These are phyloP conservation scores for Polypterus bichir DNA, from an alignment of 2,113 vertebrate species.

Conservation along the genomic window DNA sequence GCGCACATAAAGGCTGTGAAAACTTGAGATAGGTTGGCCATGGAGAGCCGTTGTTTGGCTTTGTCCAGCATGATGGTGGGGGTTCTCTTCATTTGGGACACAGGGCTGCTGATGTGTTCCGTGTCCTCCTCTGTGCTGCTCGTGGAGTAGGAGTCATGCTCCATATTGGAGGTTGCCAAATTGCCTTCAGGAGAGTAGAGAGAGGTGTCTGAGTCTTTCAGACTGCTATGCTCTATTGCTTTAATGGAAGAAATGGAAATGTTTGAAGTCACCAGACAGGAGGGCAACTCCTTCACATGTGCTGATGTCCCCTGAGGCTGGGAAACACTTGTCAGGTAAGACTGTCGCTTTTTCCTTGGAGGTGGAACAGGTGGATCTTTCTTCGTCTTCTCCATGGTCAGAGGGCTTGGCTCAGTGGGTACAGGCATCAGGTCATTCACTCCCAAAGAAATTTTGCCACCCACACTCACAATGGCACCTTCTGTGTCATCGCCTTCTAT, in stretches of 20 bases:
- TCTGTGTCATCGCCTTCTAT: too few species aligned
- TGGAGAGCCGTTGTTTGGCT: conserved; percentile 72
- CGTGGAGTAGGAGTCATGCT: conserved; percentile 76
- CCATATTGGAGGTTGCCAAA: conserved; percentile 19
- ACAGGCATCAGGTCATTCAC: too few species aligned
- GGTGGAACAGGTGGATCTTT: conserved; percentile 51
- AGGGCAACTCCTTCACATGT: too few species aligned
- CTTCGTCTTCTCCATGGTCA: conserved; percentile 19
- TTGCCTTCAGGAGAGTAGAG: conserved; percentile 53
- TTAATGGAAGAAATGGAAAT: not conserved
- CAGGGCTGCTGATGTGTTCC: conserved; percentile 35
- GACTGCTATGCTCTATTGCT: not conserved
- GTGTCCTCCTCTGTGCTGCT: conserved; percentile 84
- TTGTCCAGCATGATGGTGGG: conserved; percentile 67
- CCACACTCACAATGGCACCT: not conserved
- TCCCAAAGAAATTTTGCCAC: conserved; percentile 20
- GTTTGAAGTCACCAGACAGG: not conserved
- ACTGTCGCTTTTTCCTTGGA: conserved; percentile 49
- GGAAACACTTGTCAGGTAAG: conserved; percentile 15
- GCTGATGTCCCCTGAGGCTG: conserved; percentile 7
- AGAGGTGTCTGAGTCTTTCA: conserved; percentile 48
- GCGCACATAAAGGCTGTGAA: conserved; percentile 73
- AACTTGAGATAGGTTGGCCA: conserved; percentile 57
- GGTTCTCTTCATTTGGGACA: conserved; percentile 45
- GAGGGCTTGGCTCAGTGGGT: conserved; percentile 3